A percentile compares a stretch with the other conserved stretches of the same genome.
phyloP scores from a whole-genome alignment of 2,888 invertebrate genomes.

The Timema podura region DNA sequence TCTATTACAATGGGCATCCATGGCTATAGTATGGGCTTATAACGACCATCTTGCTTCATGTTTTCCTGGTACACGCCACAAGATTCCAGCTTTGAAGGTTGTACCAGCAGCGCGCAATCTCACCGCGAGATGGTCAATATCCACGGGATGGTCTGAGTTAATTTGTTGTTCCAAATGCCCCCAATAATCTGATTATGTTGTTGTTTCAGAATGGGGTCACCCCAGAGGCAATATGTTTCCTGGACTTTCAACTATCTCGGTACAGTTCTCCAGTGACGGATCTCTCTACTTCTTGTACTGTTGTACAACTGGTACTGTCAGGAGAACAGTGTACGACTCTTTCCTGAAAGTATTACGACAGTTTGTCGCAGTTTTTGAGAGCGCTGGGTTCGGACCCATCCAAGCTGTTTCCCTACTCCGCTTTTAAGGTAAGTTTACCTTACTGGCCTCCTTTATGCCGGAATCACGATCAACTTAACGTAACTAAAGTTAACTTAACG shows the following conservation, averaged over 20 bases:
- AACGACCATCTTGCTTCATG: too few species aligned
- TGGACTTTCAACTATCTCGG: slow-evolving; percentile 22
- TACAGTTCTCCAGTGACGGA: slow-evolving; percentile 20
- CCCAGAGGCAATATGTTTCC: slow-evolving; percentile 27
- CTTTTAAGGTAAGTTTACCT: slow-evolving; percentile 14
- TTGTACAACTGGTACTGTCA: slow-evolving; percentile 14
- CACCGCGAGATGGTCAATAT: too few species aligned
- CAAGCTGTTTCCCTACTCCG: slow-evolving; percentile 17
- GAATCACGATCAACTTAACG: too few species aligned
- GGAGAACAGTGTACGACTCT: slow-evolving; percentile 10
- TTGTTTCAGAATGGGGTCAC: slow-evolving; percentile 23
- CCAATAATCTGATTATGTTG: not conserved
- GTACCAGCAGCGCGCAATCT: too few species aligned
- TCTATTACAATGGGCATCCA: too few species aligned
- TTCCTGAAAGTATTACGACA: slow-evolving; percentile 20
- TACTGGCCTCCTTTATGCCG: too few species aligned
- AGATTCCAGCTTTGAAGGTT: too few species aligned
- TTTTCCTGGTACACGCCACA: too few species aligned
- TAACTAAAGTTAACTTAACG: too few species aligned
- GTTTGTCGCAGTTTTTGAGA: not conserved
- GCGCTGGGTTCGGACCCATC: slow-evolving; percentile 11
- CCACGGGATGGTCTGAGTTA: too few species aligned
- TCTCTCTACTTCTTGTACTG: slow-evolving; percentile 20
- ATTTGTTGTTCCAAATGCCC: too few species aligned
- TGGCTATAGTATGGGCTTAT: too few species aligned